Base-by-base conservation (phyloP, 2,113 vertebrate genomes). In the Nibea albiflora region DNA sequence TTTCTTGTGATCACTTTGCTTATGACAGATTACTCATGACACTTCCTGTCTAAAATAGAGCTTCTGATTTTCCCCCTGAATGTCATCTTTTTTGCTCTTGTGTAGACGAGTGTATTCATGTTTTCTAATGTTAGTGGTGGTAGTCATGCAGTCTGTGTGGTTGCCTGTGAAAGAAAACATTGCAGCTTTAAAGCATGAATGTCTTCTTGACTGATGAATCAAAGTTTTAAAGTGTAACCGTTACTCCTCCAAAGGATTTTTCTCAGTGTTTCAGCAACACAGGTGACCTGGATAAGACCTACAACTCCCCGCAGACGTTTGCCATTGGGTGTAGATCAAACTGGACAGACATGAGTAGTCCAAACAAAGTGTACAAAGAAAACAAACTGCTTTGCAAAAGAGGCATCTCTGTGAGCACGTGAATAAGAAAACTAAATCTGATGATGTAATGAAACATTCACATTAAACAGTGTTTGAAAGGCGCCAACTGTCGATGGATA, bases 1-100 rank as follows among this genome's bases (percentile, higher is more conserved):
- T 63, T 69, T 56, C 11, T 56, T 68, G n/a, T 68, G 22, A 66
- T 81, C 56, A 53, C 5, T 63, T 54, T 61, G 26, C 19, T 58
- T 39, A 39, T 39, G 35, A 39, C 35, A 39, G 35, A 39, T 39
- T 39, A 9, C 35, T 39, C 35, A 39, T 39, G 35, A 39, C 35
- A 39, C 35, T 46, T 66, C 46, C 24, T 47, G 16, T 17, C 4
- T 57, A 10, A 56, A 42, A 22, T 15, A 6, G 4, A 5, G 24
- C 17, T 16, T 35, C 17, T 76, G 24, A 31, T 5, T 20, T 16
- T 60, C 10, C 3, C 74, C 74, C 19, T 66, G 49, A 53, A 54
- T 14, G 39, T 17, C 67, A 53, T 4, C 5, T 15, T 31, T 24
- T 7, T 19, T 42, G 22, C 8, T 8, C 31, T 10, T 39, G 35